phyloP scores from a whole-genome alignment of 2,797 vertebrate species.

The Atherinosoma microstoma region DNA sequence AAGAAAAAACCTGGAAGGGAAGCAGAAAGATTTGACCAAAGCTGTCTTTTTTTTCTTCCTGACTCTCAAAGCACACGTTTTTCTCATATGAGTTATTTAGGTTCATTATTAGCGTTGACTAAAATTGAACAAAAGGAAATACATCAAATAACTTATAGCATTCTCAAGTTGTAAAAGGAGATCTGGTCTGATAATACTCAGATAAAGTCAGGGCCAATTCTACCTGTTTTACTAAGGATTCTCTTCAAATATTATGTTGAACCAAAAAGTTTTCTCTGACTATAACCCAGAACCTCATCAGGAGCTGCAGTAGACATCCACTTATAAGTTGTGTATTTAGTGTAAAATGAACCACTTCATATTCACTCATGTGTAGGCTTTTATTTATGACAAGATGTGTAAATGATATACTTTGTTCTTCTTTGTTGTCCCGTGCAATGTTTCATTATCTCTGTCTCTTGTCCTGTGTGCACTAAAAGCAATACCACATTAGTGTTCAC shows the following conservation, averaged over 20 bases:
- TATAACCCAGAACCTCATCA: conserved; percentile 2
- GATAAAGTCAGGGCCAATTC: conserved; percentile 19
- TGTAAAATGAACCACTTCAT: conserved; percentile 69
- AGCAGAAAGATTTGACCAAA: conserved; percentile 45
- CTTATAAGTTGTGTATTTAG: conserved; percentile 61
- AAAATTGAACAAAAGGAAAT: conserved; percentile 9
- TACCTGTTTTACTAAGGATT: background rate
- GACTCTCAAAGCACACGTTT: background rate
- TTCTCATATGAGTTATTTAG: background rate
- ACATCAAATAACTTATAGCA: background rate
- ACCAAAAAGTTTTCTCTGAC: conserved; percentile 23
- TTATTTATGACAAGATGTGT: conserved; percentile 81
- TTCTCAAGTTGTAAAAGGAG: background rate
- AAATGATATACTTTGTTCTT: conserved; percentile 75
- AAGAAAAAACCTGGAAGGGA: conserved; percentile 18
- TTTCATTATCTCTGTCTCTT: conserved; percentile 69
- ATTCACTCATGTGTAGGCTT: conserved; percentile 62
- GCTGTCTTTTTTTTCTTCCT: conserved; percentile 16
- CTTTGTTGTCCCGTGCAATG: conserved; percentile 74
- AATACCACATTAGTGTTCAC: conserved; percentile 71
- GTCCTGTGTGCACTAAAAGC: conserved; percentile 68
- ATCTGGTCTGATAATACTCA: background rate
- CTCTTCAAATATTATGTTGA: conserved; percentile 23
- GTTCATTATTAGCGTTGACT: conserved; percentile 7
- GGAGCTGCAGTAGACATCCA: conserved; percentile 34